Conservation (phyloP, 2,797 vertebrate species). For the Pachyuromys duprasi region DNA sequence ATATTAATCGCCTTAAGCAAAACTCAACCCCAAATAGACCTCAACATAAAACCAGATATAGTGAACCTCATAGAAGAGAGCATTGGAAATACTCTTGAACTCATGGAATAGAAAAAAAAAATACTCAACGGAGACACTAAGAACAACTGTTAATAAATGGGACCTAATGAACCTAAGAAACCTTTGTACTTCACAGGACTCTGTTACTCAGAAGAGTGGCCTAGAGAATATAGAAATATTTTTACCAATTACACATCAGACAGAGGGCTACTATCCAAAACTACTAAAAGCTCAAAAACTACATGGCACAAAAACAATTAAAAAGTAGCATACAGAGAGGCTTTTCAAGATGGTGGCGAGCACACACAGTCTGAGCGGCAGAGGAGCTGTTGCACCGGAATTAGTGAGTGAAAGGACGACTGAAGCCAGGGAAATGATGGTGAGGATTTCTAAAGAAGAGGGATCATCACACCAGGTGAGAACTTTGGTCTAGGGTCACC, state of each 20-base stretch:
- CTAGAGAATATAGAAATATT: not conserved
- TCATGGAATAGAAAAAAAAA: not conserved
- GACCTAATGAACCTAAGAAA: not conserved
- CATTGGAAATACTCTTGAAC: not conserved
- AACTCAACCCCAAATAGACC: not conserved
- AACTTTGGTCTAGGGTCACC: no score
- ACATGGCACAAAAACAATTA: not conserved
- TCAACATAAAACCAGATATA: not conserved
- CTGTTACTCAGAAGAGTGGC: no score
- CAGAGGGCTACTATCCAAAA: not conserved
- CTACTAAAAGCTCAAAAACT: not conserved
- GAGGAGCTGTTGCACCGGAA: no score
- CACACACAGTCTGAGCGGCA: no score
- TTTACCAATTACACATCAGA: not conserved
- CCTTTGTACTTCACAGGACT: not conserved
- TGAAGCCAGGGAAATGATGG: no score
- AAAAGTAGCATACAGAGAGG: not conserved
- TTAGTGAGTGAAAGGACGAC: no score
- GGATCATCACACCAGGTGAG: no score
- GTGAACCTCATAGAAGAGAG: not conserved
- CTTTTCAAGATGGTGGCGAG: no score
- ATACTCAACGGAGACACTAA: not conserved
- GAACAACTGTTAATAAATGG: not conserved
- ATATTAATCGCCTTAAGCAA: not conserved
- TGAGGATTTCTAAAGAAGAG: no score